Base-by-base conservation (phyloP, 2,113 vertebrate genomes). In the Solea senegalensis region DNA sequence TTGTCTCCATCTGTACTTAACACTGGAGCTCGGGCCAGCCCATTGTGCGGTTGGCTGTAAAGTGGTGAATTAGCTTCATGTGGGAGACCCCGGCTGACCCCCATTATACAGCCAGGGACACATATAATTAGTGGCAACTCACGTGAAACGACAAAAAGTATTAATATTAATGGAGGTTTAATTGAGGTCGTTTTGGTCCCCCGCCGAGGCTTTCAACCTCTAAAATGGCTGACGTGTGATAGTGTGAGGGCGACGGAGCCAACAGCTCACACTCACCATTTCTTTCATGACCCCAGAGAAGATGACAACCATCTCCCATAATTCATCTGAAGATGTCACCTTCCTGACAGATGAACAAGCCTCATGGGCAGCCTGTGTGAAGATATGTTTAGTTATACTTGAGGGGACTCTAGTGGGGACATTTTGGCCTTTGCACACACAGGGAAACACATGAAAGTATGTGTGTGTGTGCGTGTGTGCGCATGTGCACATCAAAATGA, bases 161-260 rank as follows among this genome's bases (percentile, higher is more conserved):
- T 90, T 91, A 88, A 90, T 91, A 90, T 90, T 91, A 90, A 92
- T 92, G 90, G 86, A 28, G 84, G 84, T 91, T 92, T 92, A 92
- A 92, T 92, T 91, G 91, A 89, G 91, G 91, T 90, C 87, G 78
- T 80, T 75, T 82, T 74, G 83, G 76, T 88, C 83, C 86, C 91
- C 89, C 48, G 72, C 80, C 14, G 88, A 87, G 90, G 65, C 86
- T 86, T 90, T 89, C 89, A 88, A 92, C 89, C 90, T 89, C 85
- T 81, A 89, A 91, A 92, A 92, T 76, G 88, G 88, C 88, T 90
- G 91, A 91, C 76, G 82, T 81, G 84, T 66, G 78, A 86, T 82
- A 82, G 78, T 70, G 71, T 8, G 82, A 79, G 85, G 21, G 72
- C 85, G 70, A 75, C 69, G 76, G 76, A 78, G 79, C 71, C 65